These are phyloP conservation scores for Philaethria dido DNA, from an alignment of 2,888 invertebrate species.

Conservation along the genomic window DNA sequence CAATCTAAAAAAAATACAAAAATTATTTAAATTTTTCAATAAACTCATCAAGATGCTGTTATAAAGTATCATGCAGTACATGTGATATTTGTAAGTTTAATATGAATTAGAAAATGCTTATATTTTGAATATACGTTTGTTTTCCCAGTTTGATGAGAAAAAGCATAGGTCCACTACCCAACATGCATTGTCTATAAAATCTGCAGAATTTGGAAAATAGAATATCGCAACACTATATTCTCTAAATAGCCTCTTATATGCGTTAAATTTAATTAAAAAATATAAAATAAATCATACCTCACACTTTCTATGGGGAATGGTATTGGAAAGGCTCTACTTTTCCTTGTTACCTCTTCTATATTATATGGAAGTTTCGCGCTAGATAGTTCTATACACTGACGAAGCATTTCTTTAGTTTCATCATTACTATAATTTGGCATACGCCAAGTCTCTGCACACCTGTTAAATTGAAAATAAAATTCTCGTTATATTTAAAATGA, in stretches of 20 bases:
- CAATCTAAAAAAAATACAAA: slow-evolving; percentile 57
- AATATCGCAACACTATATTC: no score
- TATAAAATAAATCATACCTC: slow-evolving; percentile 46
- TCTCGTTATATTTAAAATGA: background rate
- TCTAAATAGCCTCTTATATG: no score
- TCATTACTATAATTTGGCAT: slow-evolving; percentile 68
- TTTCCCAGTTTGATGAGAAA: no score
- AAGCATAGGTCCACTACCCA: no score
- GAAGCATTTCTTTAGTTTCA: slow-evolving; percentile 66
- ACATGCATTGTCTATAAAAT: no score
- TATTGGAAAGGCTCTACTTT: slow-evolving; percentile 55
- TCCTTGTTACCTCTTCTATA: slow-evolving; percentile 51
- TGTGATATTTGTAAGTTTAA: no score
- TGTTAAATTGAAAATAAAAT: slow-evolving; percentile 41
- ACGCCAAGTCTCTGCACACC: slow-evolving; percentile 77
- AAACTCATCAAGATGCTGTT: no score
- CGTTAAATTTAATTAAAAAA: background rate
- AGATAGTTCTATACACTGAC: slow-evolving; percentile 56
- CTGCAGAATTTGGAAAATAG: no score
- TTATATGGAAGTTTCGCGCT: slow-evolving; percentile 45
- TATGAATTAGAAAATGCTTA: no score
- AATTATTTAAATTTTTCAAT: background rate
- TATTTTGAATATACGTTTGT: no score
- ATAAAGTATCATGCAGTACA: no score
- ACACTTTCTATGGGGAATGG: slow-evolving; percentile 56